Evolutionary conservation across 1,140 invertebrate genomes (phyloP), one percentile per base, ranked within the genome.

Genomic region (Lutraria rhynchaena): DNA sequence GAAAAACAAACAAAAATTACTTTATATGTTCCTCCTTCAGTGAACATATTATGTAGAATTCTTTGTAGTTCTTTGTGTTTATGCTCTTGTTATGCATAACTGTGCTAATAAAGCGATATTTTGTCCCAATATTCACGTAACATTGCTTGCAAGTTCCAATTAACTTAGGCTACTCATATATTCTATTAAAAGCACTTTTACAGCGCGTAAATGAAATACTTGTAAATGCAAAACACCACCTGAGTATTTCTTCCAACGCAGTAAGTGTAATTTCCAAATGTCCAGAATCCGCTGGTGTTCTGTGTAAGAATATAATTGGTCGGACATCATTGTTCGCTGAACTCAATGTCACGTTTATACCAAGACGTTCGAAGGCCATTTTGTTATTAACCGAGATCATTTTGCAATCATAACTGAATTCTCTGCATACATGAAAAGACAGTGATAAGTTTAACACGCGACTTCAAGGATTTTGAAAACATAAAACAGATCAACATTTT

Each of bases 231-330:
- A 41, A 41, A 5, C 13, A 22, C 9, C 7, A 80, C 76, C 76
- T 81, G 0, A 81, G 37, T 35, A 81, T 73, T 27, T 81, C 78
- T 29, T 81, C 78, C 41, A 81, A 27, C 24, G 67, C 67, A 0
- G 3, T 46, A 41, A 63, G 15, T 15, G 78, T 55, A n/a, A 81
- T 73, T 0, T 81, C 69, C 24, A 81, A 22, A 9, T 61, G 27
- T 24, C n/a, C 57, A 9, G 58, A 49, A 22, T 73, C 78, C 31
- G 70, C 58, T 35, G 78, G 78, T 3, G 69, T 81, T n/a, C 78
- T 67, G 49, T 81, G 69, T 31, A 81, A 33, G 44, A 81, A 73
- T 27, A 81, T 55, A n/a, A 81, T 41, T 33, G 78, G 78, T 35
- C 19, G 17, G n/a, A 46, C 24, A 44, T 63, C 41, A n/a, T 44